Base-by-base conservation (phyloP, 1,140 invertebrate species). In the Ceratina australensis region DNA sequence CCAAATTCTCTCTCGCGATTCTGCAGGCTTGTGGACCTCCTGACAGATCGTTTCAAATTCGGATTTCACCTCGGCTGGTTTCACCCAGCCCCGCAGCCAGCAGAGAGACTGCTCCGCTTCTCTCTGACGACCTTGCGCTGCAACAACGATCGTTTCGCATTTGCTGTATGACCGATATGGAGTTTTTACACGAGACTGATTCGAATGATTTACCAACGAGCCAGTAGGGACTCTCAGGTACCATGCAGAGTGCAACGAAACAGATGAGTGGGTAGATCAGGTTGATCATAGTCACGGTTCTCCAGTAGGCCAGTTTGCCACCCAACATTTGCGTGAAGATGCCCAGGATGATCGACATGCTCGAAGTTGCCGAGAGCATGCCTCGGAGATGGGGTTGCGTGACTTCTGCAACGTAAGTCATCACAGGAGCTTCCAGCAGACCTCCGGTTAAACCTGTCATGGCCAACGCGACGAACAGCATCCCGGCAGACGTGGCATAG, bases 211-310 rank as follows among this genome's bases (percentile, higher is more conserved):
- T 88, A 93, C 93, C 90, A 75, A 92, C 89, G 16, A 96, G 90
- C 96, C 96, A 97, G 80, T 95, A 93, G 3, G 96, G 96, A 79
- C 95, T 96, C 88, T 97, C 96, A 0, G 96, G 96, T 2, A 97
- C 94, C 82, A 96, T 93, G 73, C 93, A 94, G 0, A 97, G 90
- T 0, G 94, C 93, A 0, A 94, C 57, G 18, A 96, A 93, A 5
- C 95, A 94, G 0, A 95, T 61, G 42, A 96, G 88, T 10, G 96
- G 96, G 79, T 96, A 94, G 1, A 90, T 85, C 0, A 95, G 91
- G 83, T 95, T 96, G 50, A 96, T 89, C 0, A 96, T 87, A 0
- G 95, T 95, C 3, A 96, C 93, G 0, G 93, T 94, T 33, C 95
- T 91, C 96, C 96, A 96, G 61, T 93, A 92, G 64, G 95, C 90